These are phyloP conservation scores for Eumeta japonica DNA, from an alignment of 1,140 invertebrate species.

Conservation along the genomic window DNA sequence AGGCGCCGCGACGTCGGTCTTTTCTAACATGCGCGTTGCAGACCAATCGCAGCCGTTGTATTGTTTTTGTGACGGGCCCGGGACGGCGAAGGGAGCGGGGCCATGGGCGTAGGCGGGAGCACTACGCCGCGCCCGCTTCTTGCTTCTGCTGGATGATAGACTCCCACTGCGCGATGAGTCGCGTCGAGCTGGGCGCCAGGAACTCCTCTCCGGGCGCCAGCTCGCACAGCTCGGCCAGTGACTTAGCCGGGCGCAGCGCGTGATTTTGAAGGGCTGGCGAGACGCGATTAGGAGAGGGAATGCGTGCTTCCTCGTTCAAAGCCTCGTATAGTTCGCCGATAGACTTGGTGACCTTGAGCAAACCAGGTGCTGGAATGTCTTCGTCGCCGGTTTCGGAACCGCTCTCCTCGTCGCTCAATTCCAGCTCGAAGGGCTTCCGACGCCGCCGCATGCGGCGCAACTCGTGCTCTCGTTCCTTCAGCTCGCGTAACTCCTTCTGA, in stretches of 20 bases:
- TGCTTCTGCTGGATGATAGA: constrained; percentile 62
- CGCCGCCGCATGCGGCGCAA: constrained; percentile 64
- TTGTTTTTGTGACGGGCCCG: too few relatives aligned
- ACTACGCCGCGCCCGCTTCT: constrained; percentile 52
- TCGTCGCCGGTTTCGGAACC: constrained; percentile 59
- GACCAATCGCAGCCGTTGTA: too few relatives aligned
- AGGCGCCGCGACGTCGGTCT: too few relatives aligned
- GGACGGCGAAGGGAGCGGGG: too few relatives aligned
- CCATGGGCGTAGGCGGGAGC: too few relatives aligned
- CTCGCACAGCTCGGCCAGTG: constrained; percentile 60
- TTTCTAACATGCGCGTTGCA: too few relatives aligned
- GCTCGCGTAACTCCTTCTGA: constrained; percentile 72
- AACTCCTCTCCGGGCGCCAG: constrained; percentile 56
- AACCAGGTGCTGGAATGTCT: constrained; percentile 57
- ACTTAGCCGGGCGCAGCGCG: constrained; percentile 61
- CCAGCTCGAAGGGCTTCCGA: constrained; percentile 51
- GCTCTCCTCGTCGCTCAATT: constrained; percentile 50
- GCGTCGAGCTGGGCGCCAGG: constrained; percentile 59
- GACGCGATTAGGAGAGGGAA: constrained; percentile 46
- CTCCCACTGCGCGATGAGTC: constrained; percentile 63
- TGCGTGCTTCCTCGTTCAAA: constrained; percentile 41
- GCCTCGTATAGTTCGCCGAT: constrained; percentile 59
- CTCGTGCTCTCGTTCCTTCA: constrained; percentile 72
- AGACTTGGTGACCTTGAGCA: constrained; percentile 58
- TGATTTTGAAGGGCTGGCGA: constrained; percentile 47